Base-by-base conservation (phyloP, 2,113 vertebrate genomes). In the Cichladusa arquata region DNA sequence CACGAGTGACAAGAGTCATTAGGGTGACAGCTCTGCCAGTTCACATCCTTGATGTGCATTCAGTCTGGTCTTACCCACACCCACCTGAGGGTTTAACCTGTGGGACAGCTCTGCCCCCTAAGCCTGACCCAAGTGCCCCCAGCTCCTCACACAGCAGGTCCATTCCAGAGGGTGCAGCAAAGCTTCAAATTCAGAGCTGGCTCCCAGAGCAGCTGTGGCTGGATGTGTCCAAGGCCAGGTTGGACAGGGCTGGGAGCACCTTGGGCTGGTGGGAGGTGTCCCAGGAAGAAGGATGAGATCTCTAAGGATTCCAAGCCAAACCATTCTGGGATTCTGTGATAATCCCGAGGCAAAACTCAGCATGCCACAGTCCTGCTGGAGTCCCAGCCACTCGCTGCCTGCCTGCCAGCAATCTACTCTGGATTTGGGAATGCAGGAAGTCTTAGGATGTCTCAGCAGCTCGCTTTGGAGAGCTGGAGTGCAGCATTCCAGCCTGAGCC, bases 41-140 rank as follows among this genome's bases (percentile, higher is more conserved):
- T n/a, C 9, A 34, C 29, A 84, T 0, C 29, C 19, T 34, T 60
- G 51, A 26, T 3, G 2, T 0, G 0, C 8, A 12, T 12, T 38
- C 60, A 38, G 26, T 5, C 48, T 51, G 85, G 6, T 31, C 34
- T 56, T 12, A 19, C 44, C 28, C 70, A 85, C 66, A 65, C 45
- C 48, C 29, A 19, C 31, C 82, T 13, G 42, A 26, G 74, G 19
- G 10, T 33, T 72, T 33, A 17, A 50, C 19, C 15, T 12, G 3
- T 5, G 29, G 45, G 4, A 34, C n/a, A 31, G 2, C 36, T 50
- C 14, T 8, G 23, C 44, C 8, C 34, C 62, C 80, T 15, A 8
- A 42, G 18, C 8, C 61, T 6, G 5, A 13, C 18, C 25, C 73
- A 19, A 14, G 16, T 40, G 58, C 7, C 28, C n/a, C 45, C 54